Evolutionary conservation across 2,113 vertebrate species (phyloP).

Genomic region (Malurus melanocephalus): DNA sequence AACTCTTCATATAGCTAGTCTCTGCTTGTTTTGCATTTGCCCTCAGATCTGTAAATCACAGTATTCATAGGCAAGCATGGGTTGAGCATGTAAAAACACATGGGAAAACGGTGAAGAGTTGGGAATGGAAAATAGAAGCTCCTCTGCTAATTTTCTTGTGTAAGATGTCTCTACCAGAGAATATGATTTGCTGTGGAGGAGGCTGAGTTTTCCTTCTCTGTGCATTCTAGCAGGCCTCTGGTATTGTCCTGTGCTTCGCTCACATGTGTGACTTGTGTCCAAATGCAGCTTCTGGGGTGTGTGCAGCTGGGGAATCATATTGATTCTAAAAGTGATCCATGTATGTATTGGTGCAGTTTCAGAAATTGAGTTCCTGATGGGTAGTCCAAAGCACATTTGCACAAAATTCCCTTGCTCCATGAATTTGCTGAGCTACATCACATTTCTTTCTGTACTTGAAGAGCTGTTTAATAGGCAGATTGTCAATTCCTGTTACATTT

Average conservation of each 20-base stretch:
- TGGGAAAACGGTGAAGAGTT: neutral
- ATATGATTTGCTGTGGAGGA: neutral
- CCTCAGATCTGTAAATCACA: slow-evolving; percentile 37
- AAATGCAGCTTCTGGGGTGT: neutral
- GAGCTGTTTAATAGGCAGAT: neutral
- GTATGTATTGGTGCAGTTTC: neutral
- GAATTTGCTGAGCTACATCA: neutral
- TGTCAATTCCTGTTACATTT: neutral
- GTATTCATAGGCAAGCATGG: slow-evolving; percentile 24
- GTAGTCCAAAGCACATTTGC: neutral
- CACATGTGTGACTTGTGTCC: neutral
- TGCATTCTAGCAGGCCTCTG: neutral
- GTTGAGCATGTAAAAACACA: slow-evolving; percentile 34
- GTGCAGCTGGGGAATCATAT: neutral
- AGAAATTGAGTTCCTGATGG: fast-evolving
- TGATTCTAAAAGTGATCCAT: neutral
- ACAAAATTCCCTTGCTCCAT: neutral
- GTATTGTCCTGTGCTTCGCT: neutral
- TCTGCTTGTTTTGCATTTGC: slow-evolving; percentile 67
- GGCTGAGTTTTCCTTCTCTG: neutral
- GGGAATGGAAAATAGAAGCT: neutral
- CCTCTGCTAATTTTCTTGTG: neutral
- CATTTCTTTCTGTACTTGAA: neutral
- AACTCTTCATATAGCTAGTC: slow-evolving; percentile 53
- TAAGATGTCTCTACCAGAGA: neutral